Evolutionary conservation across 2,797 vertebrate genomes (phyloP).

Genomic region (Sebastes minor): DNA sequence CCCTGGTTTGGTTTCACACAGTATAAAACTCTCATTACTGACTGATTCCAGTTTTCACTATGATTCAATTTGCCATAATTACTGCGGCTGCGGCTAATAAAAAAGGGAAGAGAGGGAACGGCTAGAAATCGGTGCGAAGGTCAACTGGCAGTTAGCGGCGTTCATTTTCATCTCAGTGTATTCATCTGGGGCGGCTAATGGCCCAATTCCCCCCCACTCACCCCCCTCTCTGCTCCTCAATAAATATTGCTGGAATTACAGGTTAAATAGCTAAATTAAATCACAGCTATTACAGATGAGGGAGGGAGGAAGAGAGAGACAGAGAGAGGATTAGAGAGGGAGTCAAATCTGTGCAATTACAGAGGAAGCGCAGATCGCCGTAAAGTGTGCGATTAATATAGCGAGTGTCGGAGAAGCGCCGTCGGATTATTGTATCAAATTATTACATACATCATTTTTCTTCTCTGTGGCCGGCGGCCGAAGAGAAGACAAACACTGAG

Average conservation of each 20-base stretch:
- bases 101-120: conserved; percentile 77
- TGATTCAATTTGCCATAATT: conserved; percentile 97
- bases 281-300: conserved; percentile 94
- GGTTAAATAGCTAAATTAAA: conserved; percentile 99
- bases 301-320: conserved; percentile 76
- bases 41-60: conserved; percentile 93
- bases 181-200: conserved; percentile 98
- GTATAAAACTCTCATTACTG: conserved; percentile 89
- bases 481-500: neutral
- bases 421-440: conserved; percentile 50
- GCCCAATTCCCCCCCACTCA: conserved; percentile 95
- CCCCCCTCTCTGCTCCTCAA: conserved; percentile 93
- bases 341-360: conserved; percentile 88
- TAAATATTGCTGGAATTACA: conserved; percentile 99
- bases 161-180: conserved; percentile 99
- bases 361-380: conserved; percentile 84
- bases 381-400: conserved; percentile 86
- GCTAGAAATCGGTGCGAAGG: conserved; percentile 93
- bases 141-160: conserved; percentile 98
- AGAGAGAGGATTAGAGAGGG: conserved; percentile 17
- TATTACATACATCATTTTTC: conserved; percentile 29
- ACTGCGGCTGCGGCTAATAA: conserved; percentile 94
- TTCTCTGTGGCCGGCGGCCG: neutral
- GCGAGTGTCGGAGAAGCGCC: conserved; percentile 74
- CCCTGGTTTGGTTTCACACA: conserved; percentile 44